Conservation (phyloP, 2,113 vertebrate genomes). For the Microcebus jonahi region DNA sequence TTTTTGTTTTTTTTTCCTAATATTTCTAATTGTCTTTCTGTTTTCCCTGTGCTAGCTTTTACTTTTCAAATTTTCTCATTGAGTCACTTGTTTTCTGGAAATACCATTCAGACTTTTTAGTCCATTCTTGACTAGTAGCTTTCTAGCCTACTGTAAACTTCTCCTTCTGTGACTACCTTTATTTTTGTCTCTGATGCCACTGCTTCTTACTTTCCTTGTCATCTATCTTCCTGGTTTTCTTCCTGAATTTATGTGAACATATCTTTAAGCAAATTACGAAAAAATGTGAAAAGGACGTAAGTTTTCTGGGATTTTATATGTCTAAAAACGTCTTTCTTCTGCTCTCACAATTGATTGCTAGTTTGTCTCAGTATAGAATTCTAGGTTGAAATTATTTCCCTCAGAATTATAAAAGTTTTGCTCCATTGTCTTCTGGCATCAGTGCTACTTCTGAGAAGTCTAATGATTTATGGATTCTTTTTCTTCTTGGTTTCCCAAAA, state of each 20-base stretch:
- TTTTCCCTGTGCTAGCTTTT: neutral
- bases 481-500: neutral
- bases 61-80: neutral
- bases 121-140: neutral
- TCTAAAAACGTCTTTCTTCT: neutral
- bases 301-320: neutral
- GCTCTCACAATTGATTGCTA: neutral
- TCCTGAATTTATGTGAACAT: neutral
- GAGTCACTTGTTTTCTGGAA: neutral
- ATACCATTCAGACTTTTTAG: neutral
- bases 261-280: neutral
- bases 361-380: neutral
- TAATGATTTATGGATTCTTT: neutral
- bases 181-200: neutral
- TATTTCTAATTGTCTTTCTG: neutral
- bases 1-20: neutral
- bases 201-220: neutral
- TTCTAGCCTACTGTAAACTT: neutral
- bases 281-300: neutral
- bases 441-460: neutral
- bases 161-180: neutral
- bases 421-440: neutral
- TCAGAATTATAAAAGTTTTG: neutral
- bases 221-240: conserved; percentile 7
- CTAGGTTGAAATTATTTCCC: neutral